A percentile compares a stretch with the other conserved stretches of the same genome.
These are phyloP conservation scores for Megaceryle torquata DNA, from an alignment of 2,113 vertebrate species.

Conservation along the genomic window DNA sequence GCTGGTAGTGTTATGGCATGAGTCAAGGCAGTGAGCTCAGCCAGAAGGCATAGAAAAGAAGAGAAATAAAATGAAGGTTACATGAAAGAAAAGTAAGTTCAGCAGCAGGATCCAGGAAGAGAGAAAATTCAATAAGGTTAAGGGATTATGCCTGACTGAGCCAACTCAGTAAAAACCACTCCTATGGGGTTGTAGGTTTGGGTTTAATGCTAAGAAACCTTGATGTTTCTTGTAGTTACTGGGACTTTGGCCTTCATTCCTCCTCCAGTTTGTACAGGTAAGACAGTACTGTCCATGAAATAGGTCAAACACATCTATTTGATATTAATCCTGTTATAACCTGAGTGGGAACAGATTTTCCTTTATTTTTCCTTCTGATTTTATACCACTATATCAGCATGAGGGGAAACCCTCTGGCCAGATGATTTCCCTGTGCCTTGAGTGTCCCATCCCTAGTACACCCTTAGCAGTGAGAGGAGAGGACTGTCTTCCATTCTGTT, in stretches of 20 bases:
- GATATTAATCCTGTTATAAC: neutral
- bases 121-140: neutral
- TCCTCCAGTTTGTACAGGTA: neutral
- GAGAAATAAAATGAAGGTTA: neutral
- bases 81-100: neutral
- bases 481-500: neutral
- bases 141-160: neutral
- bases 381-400: neutral
- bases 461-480: accelerated
- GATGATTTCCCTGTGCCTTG: neutral
- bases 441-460: neutral
- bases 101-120: neutral
- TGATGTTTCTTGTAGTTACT: neutral
- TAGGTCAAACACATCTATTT: neutral
- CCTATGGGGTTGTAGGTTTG: neutral
- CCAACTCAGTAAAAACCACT: accelerated
- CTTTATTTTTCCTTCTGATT: neutral
- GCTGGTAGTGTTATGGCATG: neutral
- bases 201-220: neutral
- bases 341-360: neutral
- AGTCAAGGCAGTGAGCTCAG: neutral
- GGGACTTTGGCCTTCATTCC: neutral
- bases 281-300: neutral
- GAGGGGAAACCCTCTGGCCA: neutral
- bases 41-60: neutral